Evolutionary conservation across 2,113 vertebrate species (phyloP).

Genomic region (Ranitomeya variabilis): DNA sequence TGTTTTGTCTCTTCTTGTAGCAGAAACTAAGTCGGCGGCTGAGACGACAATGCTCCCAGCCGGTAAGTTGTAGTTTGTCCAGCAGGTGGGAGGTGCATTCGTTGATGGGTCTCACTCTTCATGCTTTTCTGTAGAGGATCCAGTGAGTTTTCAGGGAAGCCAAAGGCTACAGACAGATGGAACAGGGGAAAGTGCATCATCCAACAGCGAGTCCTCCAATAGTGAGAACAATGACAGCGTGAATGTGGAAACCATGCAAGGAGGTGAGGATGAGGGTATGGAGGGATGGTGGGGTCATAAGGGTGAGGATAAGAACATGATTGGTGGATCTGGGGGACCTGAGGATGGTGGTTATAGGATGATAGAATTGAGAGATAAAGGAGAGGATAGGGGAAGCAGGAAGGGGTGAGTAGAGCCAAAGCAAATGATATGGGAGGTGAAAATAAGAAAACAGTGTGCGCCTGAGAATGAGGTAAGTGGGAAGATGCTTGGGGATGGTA

Average conservation of each 20-base stretch:
- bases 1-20: neutral
- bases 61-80: neutral
- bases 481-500: too few species aligned
- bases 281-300: too few species aligned
- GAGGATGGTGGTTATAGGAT: neutral
- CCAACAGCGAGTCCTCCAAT: neutral
- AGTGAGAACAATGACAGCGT: neutral
- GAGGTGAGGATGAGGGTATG: neutral
- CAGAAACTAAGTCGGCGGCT: neutral
- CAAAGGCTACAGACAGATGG: neutral
- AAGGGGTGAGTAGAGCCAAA: too few species aligned
- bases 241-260: constrained; percentile 4
- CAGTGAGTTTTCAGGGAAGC: neutral
- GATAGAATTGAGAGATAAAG: too few species aligned
- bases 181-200: neutral
- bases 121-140: neutral
- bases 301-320: neutral
- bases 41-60: neutral
- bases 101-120: neutral
- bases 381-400: too few species aligned
- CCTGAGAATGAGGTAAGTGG: too few species aligned
- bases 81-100: neutral
- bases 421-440: too few species aligned
- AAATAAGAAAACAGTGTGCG: too few species aligned
- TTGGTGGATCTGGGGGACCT: neutral